phyloP scores from a whole-genome alignment of 2,888 invertebrate species.

The Tachina grossa region DNA sequence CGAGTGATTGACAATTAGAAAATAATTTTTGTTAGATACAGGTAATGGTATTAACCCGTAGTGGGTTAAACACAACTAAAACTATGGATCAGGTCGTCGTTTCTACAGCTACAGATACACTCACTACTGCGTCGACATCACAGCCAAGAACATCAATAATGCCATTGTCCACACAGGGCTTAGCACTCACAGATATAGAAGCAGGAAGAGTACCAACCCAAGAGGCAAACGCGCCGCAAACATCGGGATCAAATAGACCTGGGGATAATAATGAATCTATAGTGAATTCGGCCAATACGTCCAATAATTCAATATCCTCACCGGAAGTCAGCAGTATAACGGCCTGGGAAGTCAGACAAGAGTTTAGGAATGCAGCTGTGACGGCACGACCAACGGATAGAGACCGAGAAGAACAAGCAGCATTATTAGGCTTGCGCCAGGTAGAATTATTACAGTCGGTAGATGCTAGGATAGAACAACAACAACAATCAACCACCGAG shows the following conservation, averaged over 20 bases:
- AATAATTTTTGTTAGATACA: not conserved
- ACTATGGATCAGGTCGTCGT: not conserved
- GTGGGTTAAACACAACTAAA: not conserved
- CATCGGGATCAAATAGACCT: not conserved
- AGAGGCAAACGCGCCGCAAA: no score
- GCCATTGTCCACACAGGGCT: not conserved
- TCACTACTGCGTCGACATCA: not conserved
- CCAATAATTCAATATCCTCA: not conserved
- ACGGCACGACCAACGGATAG: not conserved
- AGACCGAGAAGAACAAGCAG: not conserved
- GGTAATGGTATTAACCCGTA: constrained; percentile 11
- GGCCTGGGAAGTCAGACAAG: not conserved
- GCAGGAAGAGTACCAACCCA: not conserved
- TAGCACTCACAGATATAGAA: not conserved
- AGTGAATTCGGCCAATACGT: not conserved
- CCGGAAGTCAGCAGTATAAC: constrained; percentile 1
- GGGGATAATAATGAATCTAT: not conserved
- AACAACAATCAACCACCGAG: not conserved
- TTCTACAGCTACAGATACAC: not conserved
- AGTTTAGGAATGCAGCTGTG: not conserved
- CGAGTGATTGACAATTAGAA: not conserved
- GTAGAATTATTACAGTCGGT: not conserved
- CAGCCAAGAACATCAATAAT: not conserved
- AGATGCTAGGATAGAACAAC: not conserved
- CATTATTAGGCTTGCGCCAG: not conserved